Conservation (phyloP, 2,888 invertebrate species). For the Ethmia dodecea region DNA sequence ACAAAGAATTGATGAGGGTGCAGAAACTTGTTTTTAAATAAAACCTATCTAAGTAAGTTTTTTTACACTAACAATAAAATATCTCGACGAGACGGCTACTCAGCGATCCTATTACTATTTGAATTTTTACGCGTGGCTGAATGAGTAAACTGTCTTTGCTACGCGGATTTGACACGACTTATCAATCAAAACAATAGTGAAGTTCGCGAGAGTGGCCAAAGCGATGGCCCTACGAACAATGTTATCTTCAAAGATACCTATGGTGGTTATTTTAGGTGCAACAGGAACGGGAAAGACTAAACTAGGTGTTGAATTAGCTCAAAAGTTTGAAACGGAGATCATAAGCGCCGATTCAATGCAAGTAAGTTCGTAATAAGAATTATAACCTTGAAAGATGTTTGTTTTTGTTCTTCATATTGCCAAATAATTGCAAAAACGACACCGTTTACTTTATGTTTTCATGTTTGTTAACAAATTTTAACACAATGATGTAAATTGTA, state of each 20-base stretch:
- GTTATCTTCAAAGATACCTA: slow-evolving; percentile 73
- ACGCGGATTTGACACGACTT: neutral
- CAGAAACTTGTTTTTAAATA: too few relatives aligned
- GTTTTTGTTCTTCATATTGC: slow-evolving; percentile 3
- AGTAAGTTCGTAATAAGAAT: slow-evolving; percentile 66
- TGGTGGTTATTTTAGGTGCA: slow-evolving; percentile 95
- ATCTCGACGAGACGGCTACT: too few relatives aligned
- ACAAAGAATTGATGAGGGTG: too few relatives aligned
- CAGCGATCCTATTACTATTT: too few relatives aligned
- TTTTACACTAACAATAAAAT: too few relatives aligned
- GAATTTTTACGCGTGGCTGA: too few relatives aligned
- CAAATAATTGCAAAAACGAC: too few relatives aligned
- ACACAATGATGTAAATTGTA: too few relatives aligned
- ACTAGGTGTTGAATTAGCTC: slow-evolving; percentile 93
- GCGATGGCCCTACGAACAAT: slow-evolving; percentile 62
- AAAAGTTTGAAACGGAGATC: slow-evolving; percentile 91
- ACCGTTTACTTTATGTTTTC: too few relatives aligned
- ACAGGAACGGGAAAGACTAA: slow-evolving; percentile 99
- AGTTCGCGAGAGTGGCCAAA: slow-evolving; percentile 47
- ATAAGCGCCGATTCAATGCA: slow-evolving; percentile 99
- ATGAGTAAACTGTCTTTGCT: neutral
- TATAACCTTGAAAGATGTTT: slow-evolving; percentile 5
- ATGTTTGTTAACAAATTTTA: too few relatives aligned
- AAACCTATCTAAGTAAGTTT: too few relatives aligned
- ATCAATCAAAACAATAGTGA: slow-evolving; percentile 55